Evolutionary conservation across 1,140 invertebrate species (phyloP), one percentile per base, ranked within the genome.

Genomic region (Drosophila hydei): DNA sequence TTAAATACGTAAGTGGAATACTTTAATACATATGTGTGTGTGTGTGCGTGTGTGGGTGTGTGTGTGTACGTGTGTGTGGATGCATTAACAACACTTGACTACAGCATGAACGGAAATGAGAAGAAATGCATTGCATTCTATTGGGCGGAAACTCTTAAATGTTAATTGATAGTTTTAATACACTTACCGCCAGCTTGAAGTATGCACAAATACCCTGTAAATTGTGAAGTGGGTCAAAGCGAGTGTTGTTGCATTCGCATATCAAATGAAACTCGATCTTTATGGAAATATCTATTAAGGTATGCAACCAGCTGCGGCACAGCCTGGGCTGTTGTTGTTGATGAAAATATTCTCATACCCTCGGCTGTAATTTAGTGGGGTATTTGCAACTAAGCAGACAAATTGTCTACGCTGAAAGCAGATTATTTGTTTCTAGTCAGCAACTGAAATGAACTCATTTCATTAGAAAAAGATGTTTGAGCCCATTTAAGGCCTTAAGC

Each of bases 81-180:
- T 19, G 48, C 27, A 19, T 55, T 25, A 40, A 55, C 12, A 8
- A 4, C 36, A 16, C 52, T 42, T 40, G 52, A 42, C 19, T 55
- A 21, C n/a, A 40, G 36, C 19, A 12, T 12, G 16, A n/a, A n/a
- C 1, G 3, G 30, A 33, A 33, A 33, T 33, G 30, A 33, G 30
- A 11, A 11, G 4, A 61, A 59, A 63, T 42, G 3, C 6, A 18
- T 23, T 30, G 50, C 38, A 33, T 54, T 43, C 61, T 63, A 8
- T 52, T 18, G 18, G 45, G 48, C 12, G 38, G 23, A 9, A 12
- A 11, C 11, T 42, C 23, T 43, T 21, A 30, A 43, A 30, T 30
- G 9, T 21, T 33, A 38, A 51, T 19, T 9, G 21, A 33, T 27
- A 18, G 30, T 42, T 45, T 45, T 25, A 25, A 25, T 42, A 42